Evolutionary conservation across 2,888 invertebrate species (phyloP), one percentile per base, ranked within the genome.

Genomic region (Rotaria macrura): DNA sequence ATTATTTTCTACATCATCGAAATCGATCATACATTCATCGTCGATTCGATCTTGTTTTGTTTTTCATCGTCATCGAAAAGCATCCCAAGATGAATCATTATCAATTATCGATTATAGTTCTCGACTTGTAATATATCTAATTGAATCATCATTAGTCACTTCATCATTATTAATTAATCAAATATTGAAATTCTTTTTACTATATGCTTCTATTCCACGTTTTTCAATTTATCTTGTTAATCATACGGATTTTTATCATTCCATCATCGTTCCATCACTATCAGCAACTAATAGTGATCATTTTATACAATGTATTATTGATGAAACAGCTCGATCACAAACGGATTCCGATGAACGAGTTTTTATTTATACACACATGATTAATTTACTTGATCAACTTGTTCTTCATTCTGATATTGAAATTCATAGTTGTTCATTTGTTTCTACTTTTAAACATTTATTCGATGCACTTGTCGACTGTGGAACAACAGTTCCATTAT

Each of bases 241-340:
- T 79, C 43, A 43, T 79, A 79, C 79, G 6, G 43, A 79, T 79
- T 79, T 79, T 79, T 79, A 79, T 79, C 40, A 17, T 17, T 34
- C 65, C 5, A 65, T 34, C 38, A 65, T 65, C 7, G 17, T 34
- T 29, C 65, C 40, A 79, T 79, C n/a, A n/a, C n/a, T 79, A 79
- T 43, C 43, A 43, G n/a, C 25, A n/a, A n/a, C 1, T n/a, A 43
- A 43, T 43, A 43, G 43, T 0, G 43, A 79, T 79, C n/a, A 40
- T 79, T 79, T 43, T n/a, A 23, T 79, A 79, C 43, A 79, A 43
- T 79, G 40, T n/a, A n/a, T 79, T 43, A 40, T 79, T 9, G 43
- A 79, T 79, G 79, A 79, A 79, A 79, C 79, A 14, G 79, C 79
- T 43, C 79, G n/a, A 25, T 79, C 79, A 79, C 79, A 79, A 79